Percentiles rank a stretch among this genome's conserved stretches.
Conservation (phyloP, 1,140 invertebrate genomes). For the fruit fly (Drosophila melanogaster) region DNA sequence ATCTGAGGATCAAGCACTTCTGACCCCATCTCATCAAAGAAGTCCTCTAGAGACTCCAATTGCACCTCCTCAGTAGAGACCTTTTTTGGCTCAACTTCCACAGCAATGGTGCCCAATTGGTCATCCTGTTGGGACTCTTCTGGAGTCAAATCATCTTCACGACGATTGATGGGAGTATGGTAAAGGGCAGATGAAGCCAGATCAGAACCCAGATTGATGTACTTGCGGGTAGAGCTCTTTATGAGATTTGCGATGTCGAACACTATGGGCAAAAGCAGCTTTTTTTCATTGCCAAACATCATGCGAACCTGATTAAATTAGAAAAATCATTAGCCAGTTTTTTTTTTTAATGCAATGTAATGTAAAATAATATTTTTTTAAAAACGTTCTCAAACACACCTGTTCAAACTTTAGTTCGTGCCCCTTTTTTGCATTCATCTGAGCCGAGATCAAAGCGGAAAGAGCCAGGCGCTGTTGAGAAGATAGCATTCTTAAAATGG, state of each 20-base stretch:
- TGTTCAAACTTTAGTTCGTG: slow-evolving; percentile 85
- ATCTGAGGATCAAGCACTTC: slow-evolving; percentile 76
- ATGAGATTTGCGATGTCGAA: slow-evolving; percentile 88
- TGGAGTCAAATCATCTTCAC: slow-evolving; percentile 49
- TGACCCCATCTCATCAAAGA: slow-evolving; percentile 67
- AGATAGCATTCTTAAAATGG: slow-evolving; percentile 88
- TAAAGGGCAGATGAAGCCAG: slow-evolving; percentile 74
- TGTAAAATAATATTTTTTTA: not conserved
- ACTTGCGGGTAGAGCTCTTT: slow-evolving; percentile 84
- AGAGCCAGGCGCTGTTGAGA: slow-evolving; percentile 86
- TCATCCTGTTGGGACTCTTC: slow-evolving; percentile 57
- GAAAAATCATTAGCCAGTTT: not conserved
- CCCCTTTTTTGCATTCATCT: slow-evolving; percentile 86
- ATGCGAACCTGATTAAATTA: slow-evolving; percentile 85
- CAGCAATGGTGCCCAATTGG: slow-evolving; percentile 61
- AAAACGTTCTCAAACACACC: slow-evolving; percentile 72
- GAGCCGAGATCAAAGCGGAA: slow-evolving; percentile 87
- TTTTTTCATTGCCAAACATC: slow-evolving; percentile 86
- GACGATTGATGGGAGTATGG: slow-evolving; percentile 30
- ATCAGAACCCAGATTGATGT: slow-evolving; percentile 80
- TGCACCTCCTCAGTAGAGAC: not conserved
- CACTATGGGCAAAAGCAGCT: slow-evolving; percentile 87
- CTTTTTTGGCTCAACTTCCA: slow-evolving; percentile 16
- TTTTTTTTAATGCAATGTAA: too few relatives aligned
- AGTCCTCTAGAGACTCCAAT: slow-evolving; percentile 54